Evolutionary conservation across 2,113 vertebrate genomes (phyloP).

Genomic region (Misgurnus anguillicaudatus): DNA sequence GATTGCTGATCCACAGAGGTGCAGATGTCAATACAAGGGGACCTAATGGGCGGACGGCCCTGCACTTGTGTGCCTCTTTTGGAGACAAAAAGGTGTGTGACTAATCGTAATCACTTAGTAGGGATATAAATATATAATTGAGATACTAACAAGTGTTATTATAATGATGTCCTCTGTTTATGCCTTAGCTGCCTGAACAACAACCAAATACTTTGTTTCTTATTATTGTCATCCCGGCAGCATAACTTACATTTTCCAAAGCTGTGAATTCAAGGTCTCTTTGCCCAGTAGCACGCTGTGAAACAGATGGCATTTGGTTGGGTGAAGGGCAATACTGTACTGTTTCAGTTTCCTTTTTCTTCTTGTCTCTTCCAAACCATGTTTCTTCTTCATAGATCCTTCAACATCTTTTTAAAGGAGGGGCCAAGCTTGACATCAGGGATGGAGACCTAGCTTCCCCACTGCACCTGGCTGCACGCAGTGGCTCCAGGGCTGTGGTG

Average conservation of each 20-base stretch:
- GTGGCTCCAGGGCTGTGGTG: slow-evolving; percentile 39
- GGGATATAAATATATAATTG: no score
- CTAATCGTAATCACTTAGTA: no score
- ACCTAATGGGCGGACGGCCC: slow-evolving; percentile 51
- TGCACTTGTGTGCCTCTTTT: slow-evolving; percentile 62
- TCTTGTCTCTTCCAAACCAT: neutral
- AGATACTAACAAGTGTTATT: slow-evolving; percentile 1
- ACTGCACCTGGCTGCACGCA: slow-evolving; percentile 61
- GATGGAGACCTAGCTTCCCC: slow-evolving; percentile 51
- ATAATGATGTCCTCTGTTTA: neutral
- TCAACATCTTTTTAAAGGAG: slow-evolving; percentile 56
- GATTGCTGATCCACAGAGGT: slow-evolving; percentile 57
- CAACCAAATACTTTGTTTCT: neutral
- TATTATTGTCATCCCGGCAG: neutral
- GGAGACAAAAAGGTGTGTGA: slow-evolving; percentile 56
- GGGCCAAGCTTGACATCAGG: neutral
- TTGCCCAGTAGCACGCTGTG: slow-evolving; percentile 28
- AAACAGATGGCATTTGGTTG: slow-evolving; percentile 54
- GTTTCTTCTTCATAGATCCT: slow-evolving; percentile 2
- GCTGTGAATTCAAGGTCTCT: slow-evolving; percentile 33
- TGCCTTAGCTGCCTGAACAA: neutral
- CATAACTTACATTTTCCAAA: slow-evolving; percentile 25
- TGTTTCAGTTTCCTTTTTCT: neutral
- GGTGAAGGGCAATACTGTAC: slow-evolving; percentile 20
- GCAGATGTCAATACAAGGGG: slow-evolving; percentile 57